phyloP scores from a whole-genome alignment of 2,113 vertebrate species.

The Cavia porcellus region DNA sequence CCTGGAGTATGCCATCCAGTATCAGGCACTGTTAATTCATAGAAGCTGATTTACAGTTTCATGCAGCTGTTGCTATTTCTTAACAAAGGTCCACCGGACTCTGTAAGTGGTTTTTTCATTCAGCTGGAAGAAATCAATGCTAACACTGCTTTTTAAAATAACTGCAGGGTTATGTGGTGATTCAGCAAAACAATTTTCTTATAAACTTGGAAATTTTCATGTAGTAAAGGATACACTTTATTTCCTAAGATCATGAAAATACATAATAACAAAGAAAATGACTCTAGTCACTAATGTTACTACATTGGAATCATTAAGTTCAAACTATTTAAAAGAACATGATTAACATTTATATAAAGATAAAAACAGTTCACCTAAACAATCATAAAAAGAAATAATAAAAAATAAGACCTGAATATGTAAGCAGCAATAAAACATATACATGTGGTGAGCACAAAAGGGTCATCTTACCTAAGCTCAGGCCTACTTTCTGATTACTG shows the following conservation, averaged over 20 bases:
- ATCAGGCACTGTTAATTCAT: background rate
- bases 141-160: slow-evolving; percentile 40
- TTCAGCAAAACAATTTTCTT: slow-evolving; percentile 2
- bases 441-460: background rate
- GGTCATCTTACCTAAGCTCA: background rate
- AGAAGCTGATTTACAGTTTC: slow-evolving; percentile 21
- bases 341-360: slow-evolving; percentile 42
- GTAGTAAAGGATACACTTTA: slow-evolving; percentile 44
- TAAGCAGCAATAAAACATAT: background rate
- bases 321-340: slow-evolving; percentile 23
- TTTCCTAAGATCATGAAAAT: slow-evolving; percentile 47
- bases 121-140: background rate
- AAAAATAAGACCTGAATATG: background rate
- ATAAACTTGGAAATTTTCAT: slow-evolving; percentile 54
- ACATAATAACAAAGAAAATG: slow-evolving; percentile 36
- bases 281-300: slow-evolving; percentile 43
- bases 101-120: slow-evolving; percentile 44
- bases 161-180: background rate
- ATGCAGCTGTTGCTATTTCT: slow-evolving; percentile 24
- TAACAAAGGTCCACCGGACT: slow-evolving; percentile 31
- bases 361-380: background rate
- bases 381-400: background rate
- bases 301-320: slow-evolving; percentile 25
- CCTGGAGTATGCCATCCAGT: background rate
- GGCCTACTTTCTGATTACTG: background rate